Evolutionary conservation across 2,113 vertebrate genomes (phyloP), one percentile per base, ranked within the genome.

Genomic region (Laticauda colubrina): DNA sequence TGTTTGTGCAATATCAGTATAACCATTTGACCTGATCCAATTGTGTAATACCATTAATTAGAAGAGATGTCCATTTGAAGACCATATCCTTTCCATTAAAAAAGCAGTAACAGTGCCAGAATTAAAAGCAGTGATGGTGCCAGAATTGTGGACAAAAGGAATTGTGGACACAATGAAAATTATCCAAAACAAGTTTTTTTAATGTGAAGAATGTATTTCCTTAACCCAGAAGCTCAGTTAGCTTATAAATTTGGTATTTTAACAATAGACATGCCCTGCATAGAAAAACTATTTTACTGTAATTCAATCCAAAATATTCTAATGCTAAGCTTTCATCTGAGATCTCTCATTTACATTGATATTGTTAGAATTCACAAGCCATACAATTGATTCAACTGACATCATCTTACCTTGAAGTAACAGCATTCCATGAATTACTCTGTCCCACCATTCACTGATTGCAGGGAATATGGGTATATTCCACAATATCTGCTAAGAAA

Each of bases 371-470:
- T 8, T 93, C 81, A 92, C 93, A 87, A 93, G 64, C 88, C 69
- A 81, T 39, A 91, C 87, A 59, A 23, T 92, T 87, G 92, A 15
- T 10, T 92, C 24, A 55, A 3, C 20, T n/a, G 81, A 5, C 8
- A 2, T 4, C 53, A 53, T 91, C 94, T 96, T 92, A 92, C 94
- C 93, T 93, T n/a, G 10, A 56, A 81, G 56, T 21, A 81, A 88
- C 59, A 88, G 93, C 18, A 29, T 48, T 85, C 69, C 29, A 69
- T 94, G 24, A 69, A 89, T 92, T 87, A 39, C 57, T 56, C 26
- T 39, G 43, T 48, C 51, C 85, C 20, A 8, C 18, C 1, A 3
- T 15, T 61, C 48, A 45, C 20, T 61, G 24, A 48, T 48, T 39
- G 45, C 20, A 87, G 39, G 56, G 29, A 54, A n/a, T 48, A 87